Evolutionary conservation across 2,888 invertebrate species (phyloP).

Genomic region (Isoperla grammatica): DNA sequence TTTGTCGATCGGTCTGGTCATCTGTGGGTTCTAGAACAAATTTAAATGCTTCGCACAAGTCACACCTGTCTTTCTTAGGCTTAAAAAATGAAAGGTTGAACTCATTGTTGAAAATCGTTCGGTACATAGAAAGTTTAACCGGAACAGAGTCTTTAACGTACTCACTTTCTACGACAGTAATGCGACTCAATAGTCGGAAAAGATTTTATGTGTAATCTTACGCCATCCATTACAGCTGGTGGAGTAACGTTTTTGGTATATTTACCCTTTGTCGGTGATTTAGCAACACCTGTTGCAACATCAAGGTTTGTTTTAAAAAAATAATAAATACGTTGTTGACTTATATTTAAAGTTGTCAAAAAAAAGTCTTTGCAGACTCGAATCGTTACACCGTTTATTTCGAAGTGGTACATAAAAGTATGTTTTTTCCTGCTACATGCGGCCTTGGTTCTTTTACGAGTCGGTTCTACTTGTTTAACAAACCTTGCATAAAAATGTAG

Average conservation of each 20-base stretch:
- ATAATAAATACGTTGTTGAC: too few relatives aligned
- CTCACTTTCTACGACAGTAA: conserved; percentile 29
- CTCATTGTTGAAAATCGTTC: background rate
- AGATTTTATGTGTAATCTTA: conserved; percentile 29
- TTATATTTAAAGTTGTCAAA: background rate
- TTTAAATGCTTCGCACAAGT: background rate
- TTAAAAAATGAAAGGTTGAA: conserved; percentile 3
- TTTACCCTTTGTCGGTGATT: conserved; percentile 7
- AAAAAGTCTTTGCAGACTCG: background rate
- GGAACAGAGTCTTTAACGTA: conserved; percentile 28
- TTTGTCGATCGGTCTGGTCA: background rate
- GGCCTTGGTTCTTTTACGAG: background rate
- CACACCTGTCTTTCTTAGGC: conserved; percentile 5
- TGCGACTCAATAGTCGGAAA: conserved; percentile 33
- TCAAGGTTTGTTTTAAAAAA: too few relatives aligned
- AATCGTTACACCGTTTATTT: background rate
- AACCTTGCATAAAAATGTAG: conserved; percentile 4
- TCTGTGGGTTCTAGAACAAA: background rate
- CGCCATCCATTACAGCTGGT: background rate
- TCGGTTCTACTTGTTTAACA: background rate
- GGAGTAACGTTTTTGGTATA: background rate
- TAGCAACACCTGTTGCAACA: background rate
- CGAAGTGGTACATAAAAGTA: background rate
- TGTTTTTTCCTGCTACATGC: background rate
- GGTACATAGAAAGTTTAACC: background rate